Evolutionary conservation across 2,888 invertebrate genomes (phyloP).

Genomic region (Phalangium opilio): DNA sequence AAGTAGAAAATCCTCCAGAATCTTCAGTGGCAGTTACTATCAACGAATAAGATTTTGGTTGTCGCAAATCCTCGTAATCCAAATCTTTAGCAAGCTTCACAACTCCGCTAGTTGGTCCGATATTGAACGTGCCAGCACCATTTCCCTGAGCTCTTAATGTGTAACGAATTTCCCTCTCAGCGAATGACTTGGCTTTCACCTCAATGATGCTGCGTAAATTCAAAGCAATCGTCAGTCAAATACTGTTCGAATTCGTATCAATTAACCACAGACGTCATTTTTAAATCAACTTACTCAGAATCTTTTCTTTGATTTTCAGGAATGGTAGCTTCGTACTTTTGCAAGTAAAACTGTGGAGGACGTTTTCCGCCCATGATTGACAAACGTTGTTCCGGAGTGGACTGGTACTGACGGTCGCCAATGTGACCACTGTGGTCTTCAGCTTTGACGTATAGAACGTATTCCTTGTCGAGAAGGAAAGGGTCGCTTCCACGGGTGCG

Average conservation of each 20-base stretch:
- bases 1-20: slow-evolving; percentile 90
- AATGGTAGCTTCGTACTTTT: slow-evolving; percentile 84
- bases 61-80: slow-evolving; percentile 89
- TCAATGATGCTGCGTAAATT: slow-evolving; percentile 86
- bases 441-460: slow-evolving; percentile 87
- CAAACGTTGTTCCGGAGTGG: slow-evolving; percentile 75
- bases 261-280: neutral
- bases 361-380: slow-evolving; percentile 94
- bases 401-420: slow-evolving; percentile 72
- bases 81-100: slow-evolving; percentile 88
- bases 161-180: slow-evolving; percentile 90
- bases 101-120: slow-evolving; percentile 82
- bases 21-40: slow-evolving; percentile 88
- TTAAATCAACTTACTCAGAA: slow-evolving; percentile 61
- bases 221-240: slow-evolving; percentile 26
- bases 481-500: slow-evolving; percentile 78
- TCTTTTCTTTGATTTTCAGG: slow-evolving; percentile 94
- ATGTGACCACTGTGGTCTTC: slow-evolving; percentile 87
- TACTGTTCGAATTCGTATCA: too few species aligned
- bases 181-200: slow-evolving; percentile 93
- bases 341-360: slow-evolving; percentile 93
- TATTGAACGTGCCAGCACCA: slow-evolving; percentile 87
- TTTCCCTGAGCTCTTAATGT: slow-evolving; percentile 88
- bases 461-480: slow-evolving; percentile 89
- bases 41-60: slow-evolving; percentile 82